Percentiles rank a stretch among this genome's conserved stretches.
Conservation (phyloP, 92 coral and sea anemone genomes). For the Anthopleura xanthogrammica region DNA sequence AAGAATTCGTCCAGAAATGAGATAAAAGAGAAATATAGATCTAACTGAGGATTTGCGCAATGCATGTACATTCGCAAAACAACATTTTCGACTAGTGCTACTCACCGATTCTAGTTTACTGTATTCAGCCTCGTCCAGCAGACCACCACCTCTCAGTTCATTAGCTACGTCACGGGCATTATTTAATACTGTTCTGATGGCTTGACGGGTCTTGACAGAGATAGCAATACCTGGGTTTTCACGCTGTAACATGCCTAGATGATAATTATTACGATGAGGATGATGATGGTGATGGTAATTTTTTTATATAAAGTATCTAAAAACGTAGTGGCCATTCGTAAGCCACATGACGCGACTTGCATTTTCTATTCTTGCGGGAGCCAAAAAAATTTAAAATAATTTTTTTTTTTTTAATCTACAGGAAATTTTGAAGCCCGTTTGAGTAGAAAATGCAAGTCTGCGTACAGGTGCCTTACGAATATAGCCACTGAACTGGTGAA, state of each 20-base stretch:
- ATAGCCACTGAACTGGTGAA: no score
- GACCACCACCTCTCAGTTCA: conserved; percentile 90
- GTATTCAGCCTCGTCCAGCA: conserved; percentile 92
- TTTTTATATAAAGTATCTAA: no score
- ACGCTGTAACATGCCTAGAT: conserved; percentile 86
- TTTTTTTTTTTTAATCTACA: no score
- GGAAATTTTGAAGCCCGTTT: no score
- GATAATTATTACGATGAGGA: not conserved
- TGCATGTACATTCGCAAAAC: not conserved
- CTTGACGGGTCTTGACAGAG: conserved; percentile 97
- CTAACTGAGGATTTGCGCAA: no score
- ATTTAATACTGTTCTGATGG: conserved; percentile 91
- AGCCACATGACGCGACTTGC: no score
- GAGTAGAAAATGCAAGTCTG: no score
- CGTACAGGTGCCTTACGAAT: no score
- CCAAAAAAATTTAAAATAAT: no score
- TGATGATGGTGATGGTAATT: not conserved
- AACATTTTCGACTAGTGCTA: not conserved
- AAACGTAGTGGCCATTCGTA: no score
- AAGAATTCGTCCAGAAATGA: not conserved
- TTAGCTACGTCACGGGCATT: conserved; percentile 90
- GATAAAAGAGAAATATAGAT: no score
- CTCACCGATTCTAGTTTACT: conserved; percentile 85
- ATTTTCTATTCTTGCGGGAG: no score
- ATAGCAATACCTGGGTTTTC: conserved; percentile 97